These are phyloP conservation scores for Xenopus petersii DNA, from an alignment of 2,797 vertebrate genomes.

Conservation along the genomic window DNA sequence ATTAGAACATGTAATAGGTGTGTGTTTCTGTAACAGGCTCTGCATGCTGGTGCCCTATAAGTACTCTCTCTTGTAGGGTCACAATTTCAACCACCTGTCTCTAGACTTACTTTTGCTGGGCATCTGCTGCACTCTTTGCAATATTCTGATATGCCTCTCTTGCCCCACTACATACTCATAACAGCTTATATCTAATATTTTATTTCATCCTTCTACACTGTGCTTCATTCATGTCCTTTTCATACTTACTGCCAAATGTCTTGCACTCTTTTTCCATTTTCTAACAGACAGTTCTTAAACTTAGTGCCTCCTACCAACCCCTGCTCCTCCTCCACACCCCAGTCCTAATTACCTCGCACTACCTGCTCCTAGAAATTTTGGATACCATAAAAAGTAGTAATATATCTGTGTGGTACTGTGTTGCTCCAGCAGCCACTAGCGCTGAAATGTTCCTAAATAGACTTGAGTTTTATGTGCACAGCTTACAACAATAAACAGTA, in stretches of 20 bases:
- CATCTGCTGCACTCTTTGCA: not conserved
- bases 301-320: constrained; percentile 45
- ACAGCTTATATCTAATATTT: constrained; percentile 45
- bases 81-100: not conserved
- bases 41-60: not conserved
- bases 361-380: constrained; percentile 62
- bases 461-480: too few relatives aligned
- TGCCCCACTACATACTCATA: constrained; percentile 43
- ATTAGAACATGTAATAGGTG: too few relatives aligned
- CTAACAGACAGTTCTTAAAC: constrained; percentile 43
- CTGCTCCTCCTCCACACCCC: constrained; percentile 28
- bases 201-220: constrained; percentile 55
- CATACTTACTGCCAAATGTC: not conserved
- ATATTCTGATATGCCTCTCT: not conserved
- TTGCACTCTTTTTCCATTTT: constrained; percentile 7
- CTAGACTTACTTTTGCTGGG: constrained; percentile 54
- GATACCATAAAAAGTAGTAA: not conserved
- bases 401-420: too few relatives aligned
- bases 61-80: not conserved
- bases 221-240: constrained; percentile 22
- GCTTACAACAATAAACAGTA: too few relatives aligned
- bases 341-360: constrained; percentile 75
- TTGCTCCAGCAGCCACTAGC: too few relatives aligned
- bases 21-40: not conserved
- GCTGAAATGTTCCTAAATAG: too few relatives aligned